These are phyloP conservation scores for Mythimna vitellina DNA, from an alignment of 2,888 invertebrate species.

Conservation along the genomic window DNA sequence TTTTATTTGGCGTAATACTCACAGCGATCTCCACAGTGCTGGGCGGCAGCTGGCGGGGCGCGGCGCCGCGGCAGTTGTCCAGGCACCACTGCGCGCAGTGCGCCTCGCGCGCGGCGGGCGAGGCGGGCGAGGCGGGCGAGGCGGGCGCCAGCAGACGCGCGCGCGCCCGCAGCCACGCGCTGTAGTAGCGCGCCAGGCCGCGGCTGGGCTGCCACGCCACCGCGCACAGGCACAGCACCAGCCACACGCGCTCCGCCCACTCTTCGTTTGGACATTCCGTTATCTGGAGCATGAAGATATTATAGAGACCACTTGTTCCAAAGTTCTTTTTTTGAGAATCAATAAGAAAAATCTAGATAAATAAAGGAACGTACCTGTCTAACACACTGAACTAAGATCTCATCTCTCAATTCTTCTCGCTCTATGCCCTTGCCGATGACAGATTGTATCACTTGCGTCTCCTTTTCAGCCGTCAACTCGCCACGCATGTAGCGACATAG, in stretches of 20 bases:
- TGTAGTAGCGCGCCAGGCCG: constrained; percentile 94
- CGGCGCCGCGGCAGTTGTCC: constrained; percentile 97
- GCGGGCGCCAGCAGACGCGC: constrained; percentile 69
- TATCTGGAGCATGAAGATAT: constrained; percentile 77
- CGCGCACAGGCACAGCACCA: constrained; percentile 96
- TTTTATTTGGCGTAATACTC: constrained; percentile 76
- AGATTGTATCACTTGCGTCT: constrained; percentile 95
- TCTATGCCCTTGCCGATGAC: constrained; percentile 97
- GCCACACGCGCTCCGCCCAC: constrained; percentile 96
- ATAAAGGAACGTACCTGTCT: constrained; percentile 90
- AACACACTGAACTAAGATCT: constrained; percentile 97
- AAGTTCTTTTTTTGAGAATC: no score
- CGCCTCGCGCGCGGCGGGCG: constrained; percentile 77
- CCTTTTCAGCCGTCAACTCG: constrained; percentile 95
- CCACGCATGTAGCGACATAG: constrained; percentile 97
- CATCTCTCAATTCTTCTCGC: constrained; percentile 97
- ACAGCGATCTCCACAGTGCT: constrained; percentile 98
- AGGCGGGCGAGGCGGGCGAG: constrained; percentile 62
- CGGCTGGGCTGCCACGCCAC: constrained; percentile 98
- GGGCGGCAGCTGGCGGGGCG: constrained; percentile 96
- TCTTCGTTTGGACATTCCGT: constrained; percentile 97
- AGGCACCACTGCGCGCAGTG: constrained; percentile 98
- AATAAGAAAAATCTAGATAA: no score
- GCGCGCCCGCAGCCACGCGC: constrained; percentile 86
- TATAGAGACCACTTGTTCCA: no score